Base-by-base conservation (phyloP, 2,113 vertebrate genomes). In the Coregonus clupeaformis region DNA sequence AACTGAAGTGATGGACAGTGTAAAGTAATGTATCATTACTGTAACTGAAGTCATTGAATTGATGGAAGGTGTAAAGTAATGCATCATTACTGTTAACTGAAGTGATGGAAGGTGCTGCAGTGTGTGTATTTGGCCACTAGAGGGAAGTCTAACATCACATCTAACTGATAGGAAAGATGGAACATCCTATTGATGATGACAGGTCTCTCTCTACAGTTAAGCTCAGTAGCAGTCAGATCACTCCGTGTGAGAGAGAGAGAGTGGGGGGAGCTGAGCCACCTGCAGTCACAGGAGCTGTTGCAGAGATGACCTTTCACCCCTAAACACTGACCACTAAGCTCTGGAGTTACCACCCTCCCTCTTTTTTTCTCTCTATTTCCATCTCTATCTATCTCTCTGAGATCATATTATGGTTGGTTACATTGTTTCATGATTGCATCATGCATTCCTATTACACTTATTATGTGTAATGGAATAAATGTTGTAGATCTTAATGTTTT, bases 121-220 rank as follows among this genome's bases (percentile, higher is more conserved):
- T n/a, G 47, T 52, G 47, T 66, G 18, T 66, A 11, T n/a, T 22
- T 47, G n/a, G 20, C 68, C 83, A 69, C 77, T 68, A 78, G 80
- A 59, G 68, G 83, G 76, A 69, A 76, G 73, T 60, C 49, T 36
- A 82, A 49, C 47, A 59, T 30, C 25, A 55, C 30, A 25, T 64
- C 62, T 13, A 20, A 47, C 24, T 20, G 30, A 68, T 12, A 18
- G 14, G 47, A 52, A 52, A 18, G 4, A 3, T 18, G 3, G 47
- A 14, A 16, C 14, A 1, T 7, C 0, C 36, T 11, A 42, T 6
- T 36, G 32, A 7, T 36, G 32, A 36, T 36, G 36, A 42, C 2
- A 36, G 0, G 32, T 36, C 32, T 42, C 36, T 42, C 36, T 42
- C n/a, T 24, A 62, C 20, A 62, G 59, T 16, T 62, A 11, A n/a